Percentiles rank a stretch among this genome's conserved stretches.
Evolutionary conservation across 1,140 invertebrate genomes (phyloP).

Genomic region (Pomacea maculata): DNA sequence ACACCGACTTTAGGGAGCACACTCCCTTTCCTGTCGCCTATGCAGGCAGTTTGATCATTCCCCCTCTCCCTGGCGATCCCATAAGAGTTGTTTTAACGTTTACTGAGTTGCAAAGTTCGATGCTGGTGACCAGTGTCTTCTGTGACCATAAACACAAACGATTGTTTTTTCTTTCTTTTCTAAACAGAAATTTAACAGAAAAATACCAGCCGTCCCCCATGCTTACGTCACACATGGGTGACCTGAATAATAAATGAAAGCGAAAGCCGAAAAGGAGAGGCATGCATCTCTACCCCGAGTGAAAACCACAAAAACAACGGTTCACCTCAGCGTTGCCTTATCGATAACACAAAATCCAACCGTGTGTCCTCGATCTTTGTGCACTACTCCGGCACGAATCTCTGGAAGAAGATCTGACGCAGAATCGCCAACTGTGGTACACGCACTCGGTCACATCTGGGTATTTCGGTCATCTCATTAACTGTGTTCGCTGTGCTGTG

Average conservation of each 20-base stretch:
- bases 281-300: slow-evolving; percentile 20
- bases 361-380: background rate
- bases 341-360: slow-evolving; percentile 8
- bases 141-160: too few species aligned
- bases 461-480: slow-evolving; percentile 31
- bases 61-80: too few species aligned
- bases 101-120: too few species aligned
- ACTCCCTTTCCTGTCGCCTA: too few species aligned
- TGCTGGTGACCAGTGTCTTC: too few species aligned
- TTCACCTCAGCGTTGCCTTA: background rate
- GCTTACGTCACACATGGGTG: slow-evolving; percentile 28
- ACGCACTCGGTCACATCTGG: slow-evolving; percentile 30
- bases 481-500: slow-evolving; percentile 15
- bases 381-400: background rate
- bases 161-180: too few species aligned
- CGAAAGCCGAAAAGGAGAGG: slow-evolving; percentile 17
- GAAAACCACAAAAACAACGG: slow-evolving; percentile 14
- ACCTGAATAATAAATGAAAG: slow-evolving; percentile 32
- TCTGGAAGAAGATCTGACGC: slow-evolving; percentile 8
- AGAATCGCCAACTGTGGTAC: slow-evolving; percentile 9
- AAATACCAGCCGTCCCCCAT: slow-evolving; percentile 4
- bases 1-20: slow-evolving; percentile 1
- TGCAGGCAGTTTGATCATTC: too few species aligned
- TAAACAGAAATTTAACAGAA: too few species aligned
- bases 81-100: too few species aligned